phyloP scores from a whole-genome alignment of 2,888 invertebrate genomes.

The Ichneumoninae sp. region DNA sequence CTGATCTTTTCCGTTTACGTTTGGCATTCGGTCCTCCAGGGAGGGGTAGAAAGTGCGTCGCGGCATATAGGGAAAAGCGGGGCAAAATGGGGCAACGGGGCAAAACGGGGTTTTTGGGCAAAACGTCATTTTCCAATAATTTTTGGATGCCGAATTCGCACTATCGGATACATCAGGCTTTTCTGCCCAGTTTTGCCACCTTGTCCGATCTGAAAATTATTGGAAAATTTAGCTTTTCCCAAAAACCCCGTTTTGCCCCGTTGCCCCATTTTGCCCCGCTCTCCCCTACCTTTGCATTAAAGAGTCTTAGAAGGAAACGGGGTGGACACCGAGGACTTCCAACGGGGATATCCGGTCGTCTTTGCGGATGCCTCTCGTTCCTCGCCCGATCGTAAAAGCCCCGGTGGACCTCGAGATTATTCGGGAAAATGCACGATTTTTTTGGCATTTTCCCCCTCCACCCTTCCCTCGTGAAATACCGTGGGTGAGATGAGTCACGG shows the following conservation, averaged over 20 bases:
- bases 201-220: no score
- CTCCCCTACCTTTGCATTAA: slow-evolving; percentile 24
- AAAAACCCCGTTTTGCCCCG: no score
- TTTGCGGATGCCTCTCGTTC: slow-evolving; percentile 42
- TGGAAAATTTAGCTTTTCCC: no score
- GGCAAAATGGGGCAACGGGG: no score
- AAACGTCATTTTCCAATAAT: no score
- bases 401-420: slow-evolving; percentile 65
- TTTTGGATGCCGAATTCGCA: no score
- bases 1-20: slow-evolving; percentile 68
- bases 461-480: slow-evolving; percentile 37
- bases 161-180: no score
- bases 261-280: no score
- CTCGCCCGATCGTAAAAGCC: slow-evolving; percentile 65
- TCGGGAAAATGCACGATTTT: slow-evolving; percentile 61
- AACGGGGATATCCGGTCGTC: slow-evolving; percentile 38
- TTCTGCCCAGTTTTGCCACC: no score
- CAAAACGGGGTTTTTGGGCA: no score
- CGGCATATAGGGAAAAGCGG: neutral
- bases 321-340: slow-evolving; percentile 24
- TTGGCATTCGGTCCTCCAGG: slow-evolving; percentile 37
- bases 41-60: slow-evolving; percentile 34
- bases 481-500: slow-evolving; percentile 31
- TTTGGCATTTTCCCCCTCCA: slow-evolving; percentile 15
- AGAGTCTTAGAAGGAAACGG: slow-evolving; percentile 48